Evolutionary conservation across 2,888 invertebrate species (phyloP).

Genomic region (Andrena minutula): DNA sequence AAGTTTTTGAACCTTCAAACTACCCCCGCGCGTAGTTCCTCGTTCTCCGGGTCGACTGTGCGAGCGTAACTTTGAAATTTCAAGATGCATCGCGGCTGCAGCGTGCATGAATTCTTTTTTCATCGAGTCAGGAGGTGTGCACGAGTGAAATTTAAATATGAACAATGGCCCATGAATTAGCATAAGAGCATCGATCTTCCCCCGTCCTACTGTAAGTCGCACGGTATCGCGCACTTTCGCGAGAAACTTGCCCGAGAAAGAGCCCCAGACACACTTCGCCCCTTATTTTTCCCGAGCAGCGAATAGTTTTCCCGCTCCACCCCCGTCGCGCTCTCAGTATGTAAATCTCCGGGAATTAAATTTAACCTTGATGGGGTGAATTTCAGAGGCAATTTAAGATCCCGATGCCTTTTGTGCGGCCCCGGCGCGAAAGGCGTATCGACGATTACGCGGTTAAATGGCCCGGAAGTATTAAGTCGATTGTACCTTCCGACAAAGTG

Average conservation of each 20-base stretch:
- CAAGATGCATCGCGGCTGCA: slow-evolving; percentile 29
- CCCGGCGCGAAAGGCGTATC: slow-evolving; percentile 45
- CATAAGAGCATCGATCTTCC: slow-evolving; percentile 52
- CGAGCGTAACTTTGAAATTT: not conserved
- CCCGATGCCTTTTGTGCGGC: slow-evolving; percentile 49
- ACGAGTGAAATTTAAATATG: slow-evolving; percentile 44
- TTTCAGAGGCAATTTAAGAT: slow-evolving; percentile 60
- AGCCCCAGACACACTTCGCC: not conserved
- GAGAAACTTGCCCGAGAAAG: slow-evolving; percentile 19
- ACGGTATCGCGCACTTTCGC: not conserved
- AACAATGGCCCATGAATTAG: slow-evolving; percentile 46
- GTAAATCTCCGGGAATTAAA: slow-evolving; percentile 52
- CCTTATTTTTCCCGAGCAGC: not conserved
- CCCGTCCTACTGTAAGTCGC: not conserved
- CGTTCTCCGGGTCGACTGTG: not conserved
- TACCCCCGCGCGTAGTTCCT: not conserved
- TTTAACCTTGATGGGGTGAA: slow-evolving; percentile 43
- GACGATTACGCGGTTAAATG: slow-evolving; percentile 63
- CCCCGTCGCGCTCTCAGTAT: slow-evolving; percentile 5
- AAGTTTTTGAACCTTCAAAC: not conserved
- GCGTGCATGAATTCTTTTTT: not conserved
- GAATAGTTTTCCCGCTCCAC: slow-evolving; percentile 5
- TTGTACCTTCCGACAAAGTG: slow-evolving; percentile 58
- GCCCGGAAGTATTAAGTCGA: slow-evolving; percentile 62
- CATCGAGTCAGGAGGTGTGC: not conserved